phyloP scores from a whole-genome alignment of 2,797 vertebrate species.

The Carcharodon carcharias region DNA sequence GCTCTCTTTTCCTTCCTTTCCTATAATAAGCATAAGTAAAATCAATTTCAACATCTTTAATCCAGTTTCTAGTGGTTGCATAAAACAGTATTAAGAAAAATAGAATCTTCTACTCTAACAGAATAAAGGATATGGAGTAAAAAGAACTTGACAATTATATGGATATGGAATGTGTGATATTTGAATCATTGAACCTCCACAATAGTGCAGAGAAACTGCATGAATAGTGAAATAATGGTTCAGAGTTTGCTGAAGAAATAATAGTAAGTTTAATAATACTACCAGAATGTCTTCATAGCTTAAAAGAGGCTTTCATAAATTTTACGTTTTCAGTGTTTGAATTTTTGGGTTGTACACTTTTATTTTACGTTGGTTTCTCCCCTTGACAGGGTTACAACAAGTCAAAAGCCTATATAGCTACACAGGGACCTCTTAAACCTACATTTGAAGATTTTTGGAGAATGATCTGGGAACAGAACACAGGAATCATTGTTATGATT shows the following conservation, averaged over 20 bases:
- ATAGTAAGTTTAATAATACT: no score
- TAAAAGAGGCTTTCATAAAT: constrained; percentile 35
- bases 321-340: constrained; percentile 44
- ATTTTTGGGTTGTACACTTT: constrained; percentile 53
- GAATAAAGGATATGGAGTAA: neutral
- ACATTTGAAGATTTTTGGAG: constrained; percentile 99
- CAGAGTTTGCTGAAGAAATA: neutral
- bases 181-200: neutral
- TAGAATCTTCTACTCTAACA: neutral
- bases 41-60: neutral
- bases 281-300: neutral
- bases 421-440: constrained; percentile 95
- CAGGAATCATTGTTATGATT: constrained; percentile 94
- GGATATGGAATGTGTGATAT: neutral
- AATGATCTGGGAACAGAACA: constrained; percentile 98
- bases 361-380: constrained; percentile 52
- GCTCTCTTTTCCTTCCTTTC: neutral
- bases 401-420: constrained; percentile 90
- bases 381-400: constrained; percentile 89
- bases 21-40: neutral
- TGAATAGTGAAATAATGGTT: neutral
- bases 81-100: neutral
- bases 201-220: neutral
- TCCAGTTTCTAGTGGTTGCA: neutral
- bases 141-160: neutral